These are phyloP conservation scores for Mesochorus sp. DNA, from an alignment of 2,888 invertebrate genomes.

Conservation along the genomic window DNA sequence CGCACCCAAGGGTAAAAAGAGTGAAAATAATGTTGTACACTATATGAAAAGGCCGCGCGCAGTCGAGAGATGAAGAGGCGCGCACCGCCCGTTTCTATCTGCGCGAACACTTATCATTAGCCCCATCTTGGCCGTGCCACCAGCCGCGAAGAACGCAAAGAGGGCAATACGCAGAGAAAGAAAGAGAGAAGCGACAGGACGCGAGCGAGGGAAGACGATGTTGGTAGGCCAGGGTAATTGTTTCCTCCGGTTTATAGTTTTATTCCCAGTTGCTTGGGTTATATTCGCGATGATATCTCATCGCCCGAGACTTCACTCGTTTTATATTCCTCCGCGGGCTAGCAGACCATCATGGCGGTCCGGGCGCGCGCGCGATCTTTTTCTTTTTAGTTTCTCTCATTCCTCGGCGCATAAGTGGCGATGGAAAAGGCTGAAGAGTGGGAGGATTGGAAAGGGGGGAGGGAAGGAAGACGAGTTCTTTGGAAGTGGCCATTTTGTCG, in stretches of 20 bases:
- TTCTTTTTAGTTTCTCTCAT: conserved; percentile 52
- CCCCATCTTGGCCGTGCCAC: conserved; percentile 75
- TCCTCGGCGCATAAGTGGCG: conserved; percentile 38
- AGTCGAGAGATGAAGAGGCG: conserved; percentile 47
- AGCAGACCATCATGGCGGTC: conserved; percentile 73
- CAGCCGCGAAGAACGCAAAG: conserved; percentile 58
- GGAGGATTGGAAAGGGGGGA: too few relatives aligned
- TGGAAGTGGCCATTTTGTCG: conserved; percentile 60
- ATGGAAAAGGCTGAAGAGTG: too few relatives aligned
- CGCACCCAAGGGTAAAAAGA: too few relatives aligned
- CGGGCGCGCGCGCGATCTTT: conserved; percentile 28
- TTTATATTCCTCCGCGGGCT: conserved; percentile 78
- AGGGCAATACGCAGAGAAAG: neutral
- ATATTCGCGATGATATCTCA: conserved; percentile 76
- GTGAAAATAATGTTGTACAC: too few relatives aligned
- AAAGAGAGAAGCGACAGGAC: neutral
- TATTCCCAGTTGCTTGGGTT: conserved; percentile 74
- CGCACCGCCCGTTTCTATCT: conserved; percentile 30
- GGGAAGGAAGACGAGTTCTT: conserved; percentile 15
- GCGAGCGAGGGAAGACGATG: conserved; percentile 16
- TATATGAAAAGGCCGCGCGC: too few relatives aligned
- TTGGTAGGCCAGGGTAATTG: conserved; percentile 77
- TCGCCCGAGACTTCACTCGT: conserved; percentile 75
- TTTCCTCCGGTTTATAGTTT: conserved; percentile 81
- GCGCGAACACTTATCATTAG: conserved; percentile 79